Base-by-base conservation (phyloP, 1,140 invertebrate genomes). In the Drosophila repleta region DNA sequence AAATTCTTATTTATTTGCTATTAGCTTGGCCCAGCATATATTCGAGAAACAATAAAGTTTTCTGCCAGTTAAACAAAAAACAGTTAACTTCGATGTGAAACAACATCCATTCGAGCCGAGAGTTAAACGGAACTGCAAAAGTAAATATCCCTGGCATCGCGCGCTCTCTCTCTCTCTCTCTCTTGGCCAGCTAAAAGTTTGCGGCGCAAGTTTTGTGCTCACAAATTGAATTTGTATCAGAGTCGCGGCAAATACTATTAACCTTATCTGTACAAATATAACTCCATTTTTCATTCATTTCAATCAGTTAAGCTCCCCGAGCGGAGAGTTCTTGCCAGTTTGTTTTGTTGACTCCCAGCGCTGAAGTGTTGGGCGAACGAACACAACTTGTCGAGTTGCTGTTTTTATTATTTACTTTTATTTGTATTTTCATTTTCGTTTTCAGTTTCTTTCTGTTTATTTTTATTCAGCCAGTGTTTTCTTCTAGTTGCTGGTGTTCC, bases 211-310 rank as follows among this genome's bases (percentile, higher is more conserved):
- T 66, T 66, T 49, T 53, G 20, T 41, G 20, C 32, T 35, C 21
- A 46, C 65, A 68, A 68, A 68, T 68, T 68, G 57, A 62, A 68
- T 68, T 53, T 68, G 57, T 68, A 35, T 43, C 48, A 11, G 41
- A 24, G 51, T 8, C 32, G 32, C n/a, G 11, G 15, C 21, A 63
- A 63, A 52, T 52, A 52, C 32, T 63, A 63, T 63, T 63, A 52
- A 52, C 60, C 48, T 63, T 41, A 52, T 49, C 60, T 64, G 4
- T 55, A 41, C 61, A 55, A 55, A 41, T 64, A 53, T 48, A 69
- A 39, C 58, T 69, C 13, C 41, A 63, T 69, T 69, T 62, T 63
- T 63, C 49, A 69, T 63, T 69, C 49, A 62, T 46, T 69, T 63
- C 49, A 55, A 63, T 55, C 58, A 63, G 66, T 63, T 69, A 29